Evolutionary conservation across 2,113 vertebrate species (phyloP).

Genomic region (Clarias magur): DNA sequence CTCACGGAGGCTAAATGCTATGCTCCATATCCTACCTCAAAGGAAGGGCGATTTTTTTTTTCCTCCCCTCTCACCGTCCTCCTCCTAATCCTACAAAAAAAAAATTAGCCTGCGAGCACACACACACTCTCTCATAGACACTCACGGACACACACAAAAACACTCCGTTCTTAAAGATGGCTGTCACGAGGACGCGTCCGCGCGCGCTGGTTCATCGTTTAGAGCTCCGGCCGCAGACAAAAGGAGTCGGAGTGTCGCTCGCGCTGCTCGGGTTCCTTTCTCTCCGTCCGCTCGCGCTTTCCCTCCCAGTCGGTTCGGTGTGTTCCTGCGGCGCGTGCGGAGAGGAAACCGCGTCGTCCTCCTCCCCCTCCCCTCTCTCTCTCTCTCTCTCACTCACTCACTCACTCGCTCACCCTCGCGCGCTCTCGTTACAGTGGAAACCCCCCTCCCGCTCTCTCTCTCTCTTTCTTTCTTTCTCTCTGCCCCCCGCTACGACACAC

Average conservation of each 20-base stretch:
- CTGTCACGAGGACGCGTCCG: slow-evolving; percentile 65
- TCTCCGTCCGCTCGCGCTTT: slow-evolving; percentile 59
- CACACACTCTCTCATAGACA: slow-evolving; percentile 13
- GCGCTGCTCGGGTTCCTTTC: slow-evolving; percentile 63
- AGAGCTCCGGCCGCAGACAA: slow-evolving; percentile 57
- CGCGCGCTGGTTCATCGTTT: slow-evolving; percentile 66
- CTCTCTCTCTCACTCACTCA: slow-evolving; percentile 25
- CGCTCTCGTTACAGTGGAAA: slow-evolving; percentile 48
- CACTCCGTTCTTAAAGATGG: slow-evolving; percentile 53
- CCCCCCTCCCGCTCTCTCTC: background rate
- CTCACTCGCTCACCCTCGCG: background rate
- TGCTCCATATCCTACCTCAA: slow-evolving; percentile 65
- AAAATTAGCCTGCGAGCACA: slow-evolving; percentile 58
- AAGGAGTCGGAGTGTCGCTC: slow-evolving; percentile 44
- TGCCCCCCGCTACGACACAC: slow-evolving; percentile 16
- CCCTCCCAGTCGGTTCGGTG: slow-evolving; percentile 62
- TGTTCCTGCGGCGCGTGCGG: slow-evolving; percentile 73
- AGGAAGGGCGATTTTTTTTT: slow-evolving; percentile 61
- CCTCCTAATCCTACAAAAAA: slow-evolving; percentile 60
- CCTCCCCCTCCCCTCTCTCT: slow-evolving; percentile 36
- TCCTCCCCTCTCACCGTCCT: slow-evolving; percentile 55
- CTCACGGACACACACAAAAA: background rate
- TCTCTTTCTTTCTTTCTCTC: background rate
- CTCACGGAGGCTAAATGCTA: slow-evolving; percentile 34
- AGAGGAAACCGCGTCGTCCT: slow-evolving; percentile 72